Evolutionary conservation across 2,797 vertebrate genomes (phyloP).

Genomic region (Mastacembelus armatus): DNA sequence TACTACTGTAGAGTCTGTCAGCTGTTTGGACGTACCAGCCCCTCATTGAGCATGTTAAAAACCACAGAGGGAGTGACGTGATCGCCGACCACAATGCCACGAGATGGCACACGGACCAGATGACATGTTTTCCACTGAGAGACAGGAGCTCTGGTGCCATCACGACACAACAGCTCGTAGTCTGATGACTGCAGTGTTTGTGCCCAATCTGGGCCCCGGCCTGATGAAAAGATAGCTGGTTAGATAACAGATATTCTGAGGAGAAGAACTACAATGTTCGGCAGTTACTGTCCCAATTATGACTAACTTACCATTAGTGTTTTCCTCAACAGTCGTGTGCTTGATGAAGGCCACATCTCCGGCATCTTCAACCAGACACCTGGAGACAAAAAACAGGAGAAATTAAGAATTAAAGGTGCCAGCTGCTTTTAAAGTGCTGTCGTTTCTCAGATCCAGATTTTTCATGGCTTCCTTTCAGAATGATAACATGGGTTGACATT

Average conservation of each 20-base stretch:
- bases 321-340: slow-evolving; percentile 87
- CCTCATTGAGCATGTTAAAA: slow-evolving; percentile 87
- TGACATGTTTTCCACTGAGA: slow-evolving; percentile 86
- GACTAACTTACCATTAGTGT: slow-evolving; percentile 83
- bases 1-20: not conserved
- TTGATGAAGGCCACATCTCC: slow-evolving; percentile 92
- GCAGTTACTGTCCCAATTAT: not conserved
- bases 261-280: not conserved
- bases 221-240: slow-evolving; percentile 64
- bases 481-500: no score
- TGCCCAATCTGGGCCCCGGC: slow-evolving; percentile 82
- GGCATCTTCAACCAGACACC: slow-evolving; percentile 86
- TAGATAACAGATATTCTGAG: not conserved
- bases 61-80: slow-evolving; percentile 79
- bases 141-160: slow-evolving; percentile 84
- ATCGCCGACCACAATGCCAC: slow-evolving; percentile 85
- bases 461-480: no score
- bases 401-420: not conserved
- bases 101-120: slow-evolving; percentile 88
- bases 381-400: slow-evolving; percentile 52
- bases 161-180: slow-evolving; percentile 90
- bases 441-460: not conserved
- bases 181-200: slow-evolving; percentile 72
- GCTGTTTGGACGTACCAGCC: slow-evolving; percentile 82
- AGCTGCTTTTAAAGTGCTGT: not conserved